Percentiles rank a stretch among this genome's conserved stretches.
phyloP scores from a whole-genome alignment of 1,140 invertebrate species.

The Lucilia cuprina region DNA sequence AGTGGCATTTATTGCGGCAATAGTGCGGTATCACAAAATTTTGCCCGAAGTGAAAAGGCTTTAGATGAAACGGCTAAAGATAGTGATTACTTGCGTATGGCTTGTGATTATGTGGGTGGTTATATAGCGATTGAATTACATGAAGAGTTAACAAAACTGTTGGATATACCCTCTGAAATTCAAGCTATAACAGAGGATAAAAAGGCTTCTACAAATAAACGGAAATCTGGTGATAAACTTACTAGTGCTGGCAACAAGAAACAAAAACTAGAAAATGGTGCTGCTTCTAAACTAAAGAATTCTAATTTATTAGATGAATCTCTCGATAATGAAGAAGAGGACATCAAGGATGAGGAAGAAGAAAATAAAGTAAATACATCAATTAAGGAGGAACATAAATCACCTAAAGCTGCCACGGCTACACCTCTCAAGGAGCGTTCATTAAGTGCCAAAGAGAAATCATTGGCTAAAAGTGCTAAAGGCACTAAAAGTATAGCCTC shows the following conservation, averaged over 20 bases:
- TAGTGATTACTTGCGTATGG: constrained; percentile 57
- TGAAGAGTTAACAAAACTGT: constrained; percentile 46
- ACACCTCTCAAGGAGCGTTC: constrained; percentile 62
- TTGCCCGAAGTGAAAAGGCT: constrained; percentile 69
- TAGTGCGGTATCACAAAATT: constrained; percentile 75
- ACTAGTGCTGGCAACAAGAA: constrained; percentile 46
- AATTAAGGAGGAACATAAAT: constrained; percentile 38
- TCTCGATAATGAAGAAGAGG: constrained; percentile 34
- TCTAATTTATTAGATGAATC: constrained; percentile 48
- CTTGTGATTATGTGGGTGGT: constrained; percentile 53
- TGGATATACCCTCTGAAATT: constrained; percentile 53
- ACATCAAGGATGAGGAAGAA: constrained; percentile 36
- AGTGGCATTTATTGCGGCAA: constrained; percentile 75
- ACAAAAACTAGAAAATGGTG: constrained; percentile 49
- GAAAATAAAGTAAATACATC: constrained; percentile 3
- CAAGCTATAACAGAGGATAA: constrained; percentile 51
- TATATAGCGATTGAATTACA: constrained; percentile 53
- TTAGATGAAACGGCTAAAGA: constrained; percentile 57
- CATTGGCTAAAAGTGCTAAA: constrained; percentile 74
- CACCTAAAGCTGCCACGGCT: constrained; percentile 36
- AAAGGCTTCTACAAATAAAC: constrained; percentile 42
- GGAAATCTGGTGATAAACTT: constrained; percentile 50
- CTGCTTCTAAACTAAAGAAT: constrained; percentile 41
- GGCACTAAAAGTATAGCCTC: constrained; percentile 77
- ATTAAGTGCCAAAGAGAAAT: constrained; percentile 72